A percentile compares a stretch with the other conserved stretches of the same genome.
Conservation (phyloP, 1,140 invertebrate species). For the Chironomus tepperi region DNA sequence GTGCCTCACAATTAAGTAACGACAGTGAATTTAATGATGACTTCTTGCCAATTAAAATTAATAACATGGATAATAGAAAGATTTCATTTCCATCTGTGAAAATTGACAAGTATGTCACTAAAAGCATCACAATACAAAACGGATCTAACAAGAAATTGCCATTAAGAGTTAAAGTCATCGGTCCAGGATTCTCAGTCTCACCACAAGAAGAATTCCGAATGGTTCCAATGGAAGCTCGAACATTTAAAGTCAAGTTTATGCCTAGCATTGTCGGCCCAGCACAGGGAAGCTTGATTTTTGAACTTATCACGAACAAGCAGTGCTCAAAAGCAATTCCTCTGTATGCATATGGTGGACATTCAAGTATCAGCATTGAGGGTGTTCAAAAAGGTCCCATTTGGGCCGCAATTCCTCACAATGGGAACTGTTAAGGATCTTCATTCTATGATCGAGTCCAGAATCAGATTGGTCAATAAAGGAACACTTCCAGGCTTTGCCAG, state of each 20-base stretch:
- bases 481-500: background rate
- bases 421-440: background rate
- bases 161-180: background rate
- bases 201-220: background rate
- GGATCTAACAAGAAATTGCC: background rate
- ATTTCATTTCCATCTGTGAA: background rate
- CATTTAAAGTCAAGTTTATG: background rate
- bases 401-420: background rate
- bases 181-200: background rate
- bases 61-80: background rate
- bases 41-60: background rate
- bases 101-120: background rate
- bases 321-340: background rate
- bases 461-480: background rate
- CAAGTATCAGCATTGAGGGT: background rate
- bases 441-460: background rate
- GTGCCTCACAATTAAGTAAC: background rate
- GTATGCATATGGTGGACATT: background rate
- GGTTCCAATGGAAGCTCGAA: background rate
- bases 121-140: background rate
- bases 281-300: background rate
- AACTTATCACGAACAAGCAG: background rate
- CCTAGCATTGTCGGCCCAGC: background rate
- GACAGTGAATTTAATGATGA: background rate
- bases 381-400: constrained; percentile 2